Base-by-base conservation (phyloP, 2,888 invertebrate genomes). In the Lamellibrachia columna region DNA sequence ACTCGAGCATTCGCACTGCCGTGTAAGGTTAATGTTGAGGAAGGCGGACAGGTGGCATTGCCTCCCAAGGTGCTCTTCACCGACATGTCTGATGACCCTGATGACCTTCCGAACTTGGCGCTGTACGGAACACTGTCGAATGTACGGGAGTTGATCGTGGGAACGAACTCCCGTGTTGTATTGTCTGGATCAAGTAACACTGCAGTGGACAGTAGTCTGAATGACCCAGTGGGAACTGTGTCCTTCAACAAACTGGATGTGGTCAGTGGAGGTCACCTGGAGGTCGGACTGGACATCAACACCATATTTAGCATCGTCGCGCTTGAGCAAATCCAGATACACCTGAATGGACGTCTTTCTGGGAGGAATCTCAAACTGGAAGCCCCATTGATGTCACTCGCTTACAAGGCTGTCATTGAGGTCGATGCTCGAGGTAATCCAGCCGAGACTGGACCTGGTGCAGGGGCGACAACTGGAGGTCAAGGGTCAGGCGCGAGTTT, bases 31-130 rank as follows among this genome's bases (percentile, higher is more conserved):
- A 91, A 93, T 55, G 92, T 95, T 22, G 93, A 93, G 60, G 91
- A 93, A 22, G 93, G 93, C 40, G 94, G 94, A 8, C 90, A 53
- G 58, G 94, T 92, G 2, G 93, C 92, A 22, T 75, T 95, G 52
- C 95, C 95, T 22, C 93, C 94, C 2, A 95, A 95, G 90, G 92
- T 95, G 0, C 93, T 95, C 8, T 93, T 95, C 15, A 94, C 93
- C 11, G 95, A 95, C 93, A 93, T 94, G 75, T 93, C 93, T 53
- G 11, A 91, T 0, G 92, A 92, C 9, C 92, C 93, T 1, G 40
- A 60, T 60, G 93, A 94, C 92, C 92, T 92, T 60, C 92, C 94
- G 28, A 95, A 94, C 92, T 92, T 95, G 28, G 93, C 94, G n/a
- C 91, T 95, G 7, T 92, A 93, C 53, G 95, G 95, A 7, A 93